Evolutionary conservation across 2,797 vertebrate genomes (phyloP).

Genomic region (Masticophis lateralis): DNA sequence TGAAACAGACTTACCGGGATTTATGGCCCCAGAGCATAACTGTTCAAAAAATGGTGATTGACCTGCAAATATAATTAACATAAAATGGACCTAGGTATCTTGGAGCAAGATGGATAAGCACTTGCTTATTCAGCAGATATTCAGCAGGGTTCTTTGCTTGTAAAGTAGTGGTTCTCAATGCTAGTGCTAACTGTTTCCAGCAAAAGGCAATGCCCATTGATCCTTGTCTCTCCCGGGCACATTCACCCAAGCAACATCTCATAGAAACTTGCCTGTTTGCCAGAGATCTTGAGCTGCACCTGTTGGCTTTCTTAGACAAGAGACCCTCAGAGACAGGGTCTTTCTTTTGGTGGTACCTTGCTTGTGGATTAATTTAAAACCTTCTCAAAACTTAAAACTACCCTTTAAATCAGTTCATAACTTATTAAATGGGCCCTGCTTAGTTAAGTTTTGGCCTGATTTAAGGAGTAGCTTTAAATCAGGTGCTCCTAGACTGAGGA

Average conservation of each 20-base stretch:
- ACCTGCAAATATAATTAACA: constrained; percentile 60
- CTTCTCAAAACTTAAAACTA: too few relatives aligned
- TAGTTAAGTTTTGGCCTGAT: neutral
- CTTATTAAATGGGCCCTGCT: neutral
- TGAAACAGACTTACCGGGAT: constrained; percentile 49
- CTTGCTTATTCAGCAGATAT: neutral
- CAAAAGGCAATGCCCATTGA: neutral
- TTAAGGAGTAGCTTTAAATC: neutral
- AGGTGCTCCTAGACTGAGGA: neutral
- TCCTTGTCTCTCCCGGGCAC: too few relatives aligned
- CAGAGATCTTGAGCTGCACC: neutral
- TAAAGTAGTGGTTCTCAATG: neutral
- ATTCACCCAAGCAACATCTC: neutral
- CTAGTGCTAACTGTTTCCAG: neutral
- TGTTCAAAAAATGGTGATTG: constrained; percentile 37
- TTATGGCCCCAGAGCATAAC: constrained; percentile 33
- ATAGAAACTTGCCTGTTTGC: neutral
- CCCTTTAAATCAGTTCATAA: neutral
- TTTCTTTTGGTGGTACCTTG: neutral
- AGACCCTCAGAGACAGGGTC: neutral
- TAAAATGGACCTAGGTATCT: neutral
- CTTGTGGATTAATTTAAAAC: neutral
- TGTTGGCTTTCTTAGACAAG: neutral
- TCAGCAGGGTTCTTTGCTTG: neutral
- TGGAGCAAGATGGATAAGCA: neutral